Conservation (phyloP, 2,113 vertebrate species). For the Chelonoidis abingdonii region DNA sequence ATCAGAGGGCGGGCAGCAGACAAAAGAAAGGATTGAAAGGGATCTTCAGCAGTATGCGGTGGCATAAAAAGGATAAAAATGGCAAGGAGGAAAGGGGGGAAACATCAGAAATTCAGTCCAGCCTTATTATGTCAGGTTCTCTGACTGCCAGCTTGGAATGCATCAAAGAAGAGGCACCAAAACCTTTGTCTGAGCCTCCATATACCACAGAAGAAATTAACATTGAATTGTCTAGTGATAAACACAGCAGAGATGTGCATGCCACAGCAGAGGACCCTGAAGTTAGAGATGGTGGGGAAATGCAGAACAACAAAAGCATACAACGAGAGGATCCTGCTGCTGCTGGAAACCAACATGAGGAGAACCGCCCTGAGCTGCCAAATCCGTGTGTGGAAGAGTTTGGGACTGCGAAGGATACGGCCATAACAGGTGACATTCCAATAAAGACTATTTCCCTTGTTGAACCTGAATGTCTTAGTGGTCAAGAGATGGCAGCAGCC, state of each 20-base stretch:
- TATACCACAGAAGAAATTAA: slow-evolving; percentile 58
- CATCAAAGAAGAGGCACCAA: slow-evolving; percentile 83
- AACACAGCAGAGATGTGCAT: slow-evolving; percentile 48
- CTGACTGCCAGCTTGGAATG: slow-evolving; percentile 89
- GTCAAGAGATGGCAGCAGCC: slow-evolving; percentile 78
- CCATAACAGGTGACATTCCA: slow-evolving; percentile 81
- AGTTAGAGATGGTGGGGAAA: slow-evolving; percentile 19
- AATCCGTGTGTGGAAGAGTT: slow-evolving; percentile 60
- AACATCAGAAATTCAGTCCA: slow-evolving; percentile 70
- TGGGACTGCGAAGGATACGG: slow-evolving; percentile 73
- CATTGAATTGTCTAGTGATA: slow-evolving; percentile 67
- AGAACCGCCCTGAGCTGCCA: slow-evolving; percentile 45
- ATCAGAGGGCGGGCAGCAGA: slow-evolving; percentile 82
- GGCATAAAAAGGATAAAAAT: slow-evolving; percentile 85
- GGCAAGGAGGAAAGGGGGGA: slow-evolving; percentile 78
- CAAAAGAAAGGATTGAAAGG: slow-evolving; percentile 89
- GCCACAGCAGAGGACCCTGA: slow-evolving; percentile 48
- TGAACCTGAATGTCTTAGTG: slow-evolving; percentile 78
- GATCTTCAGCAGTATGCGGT: slow-evolving; percentile 85
- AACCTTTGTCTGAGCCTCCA: slow-evolving; percentile 76
- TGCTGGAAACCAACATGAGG: slow-evolving; percentile 47
- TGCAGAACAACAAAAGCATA: neutral
- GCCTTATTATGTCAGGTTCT: slow-evolving; percentile 79
- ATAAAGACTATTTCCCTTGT: slow-evolving; percentile 76
- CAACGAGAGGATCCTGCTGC: slow-evolving; percentile 37